These are phyloP conservation scores for Sander vitreus DNA, from an alignment of 2,113 vertebrate species.

Conservation along the genomic window DNA sequence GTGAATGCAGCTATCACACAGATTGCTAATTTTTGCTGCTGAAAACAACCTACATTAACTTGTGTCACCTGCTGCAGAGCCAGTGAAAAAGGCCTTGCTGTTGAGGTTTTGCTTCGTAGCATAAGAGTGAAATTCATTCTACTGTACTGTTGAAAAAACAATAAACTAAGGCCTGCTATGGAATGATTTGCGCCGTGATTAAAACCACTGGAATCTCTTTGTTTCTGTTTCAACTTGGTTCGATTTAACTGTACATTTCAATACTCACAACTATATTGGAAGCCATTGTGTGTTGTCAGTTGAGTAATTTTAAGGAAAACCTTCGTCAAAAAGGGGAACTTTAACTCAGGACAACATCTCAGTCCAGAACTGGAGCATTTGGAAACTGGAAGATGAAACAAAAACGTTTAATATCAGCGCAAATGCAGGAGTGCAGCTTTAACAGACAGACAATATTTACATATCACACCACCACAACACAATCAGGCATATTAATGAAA, in stretches of 20 bases:
- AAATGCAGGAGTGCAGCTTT: neutral
- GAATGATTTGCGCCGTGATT: neutral
- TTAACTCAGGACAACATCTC: constrained; percentile 64
- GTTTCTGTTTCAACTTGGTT: neutral
- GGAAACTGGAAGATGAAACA: constrained; percentile 50
- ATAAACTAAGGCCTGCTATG: neutral
- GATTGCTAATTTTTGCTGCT: neutral
- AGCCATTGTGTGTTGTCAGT: constrained; percentile 84
- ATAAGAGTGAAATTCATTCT: neutral
- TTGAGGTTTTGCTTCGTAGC: neutral
- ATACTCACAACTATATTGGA: constrained; percentile 93
- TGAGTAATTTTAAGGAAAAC: constrained; percentile 20
- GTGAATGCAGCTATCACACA: neutral
- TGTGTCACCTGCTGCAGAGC: neutral
- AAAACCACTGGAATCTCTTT: neutral
- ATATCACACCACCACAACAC: neutral
- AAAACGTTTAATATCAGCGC: neutral
- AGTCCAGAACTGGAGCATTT: constrained; percentile 38
- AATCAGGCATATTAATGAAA: neutral
- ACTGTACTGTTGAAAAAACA: neutral
- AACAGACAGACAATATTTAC: neutral
- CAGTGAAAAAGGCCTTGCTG: neutral
- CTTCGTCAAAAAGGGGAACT: constrained; percentile 25
- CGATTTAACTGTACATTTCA: neutral
- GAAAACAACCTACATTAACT: neutral